Conservation (phyloP, 2,113 vertebrate genomes). For the Rutilus rutilus region DNA sequence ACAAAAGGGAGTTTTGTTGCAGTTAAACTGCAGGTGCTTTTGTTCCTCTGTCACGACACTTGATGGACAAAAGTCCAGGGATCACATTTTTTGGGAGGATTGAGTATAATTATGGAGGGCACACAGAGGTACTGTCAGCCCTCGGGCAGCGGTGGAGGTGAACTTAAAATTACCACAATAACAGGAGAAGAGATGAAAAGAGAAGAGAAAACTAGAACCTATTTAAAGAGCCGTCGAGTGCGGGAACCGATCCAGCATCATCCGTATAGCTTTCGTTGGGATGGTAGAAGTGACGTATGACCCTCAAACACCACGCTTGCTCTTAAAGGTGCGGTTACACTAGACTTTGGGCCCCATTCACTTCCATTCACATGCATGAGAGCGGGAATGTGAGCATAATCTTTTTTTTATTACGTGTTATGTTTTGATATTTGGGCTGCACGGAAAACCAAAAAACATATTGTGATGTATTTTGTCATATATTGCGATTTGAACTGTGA, state of each 20-base stretch:
- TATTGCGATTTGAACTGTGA: background rate
- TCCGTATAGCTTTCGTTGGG: background rate
- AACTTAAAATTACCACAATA: conserved; percentile 5
- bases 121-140: conserved; percentile 33
- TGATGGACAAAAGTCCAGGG: conserved; percentile 38
- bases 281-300: background rate
- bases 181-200: conserved; percentile 15
- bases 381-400: background rate
- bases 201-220: conserved; percentile 12
- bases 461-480: too few species aligned
- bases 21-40: conserved; percentile 36
- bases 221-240: conserved; percentile 16
- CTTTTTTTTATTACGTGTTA: too few species aligned
- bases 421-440: too few species aligned
- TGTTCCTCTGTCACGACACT: conserved; percentile 43
- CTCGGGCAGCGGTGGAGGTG: conserved; percentile 8
- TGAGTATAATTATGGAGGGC: conserved; percentile 28
- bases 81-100: conserved; percentile 23
- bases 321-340: conserved; percentile 7
- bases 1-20: conserved; percentile 46
- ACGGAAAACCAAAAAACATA: too few species aligned
- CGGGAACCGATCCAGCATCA: background rate
- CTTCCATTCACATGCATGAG: background rate
- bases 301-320: background rate
- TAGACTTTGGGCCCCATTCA: background rate